phyloP scores from a whole-genome alignment of 1,140 invertebrate genomes.

The Heliconius nattereri region DNA sequence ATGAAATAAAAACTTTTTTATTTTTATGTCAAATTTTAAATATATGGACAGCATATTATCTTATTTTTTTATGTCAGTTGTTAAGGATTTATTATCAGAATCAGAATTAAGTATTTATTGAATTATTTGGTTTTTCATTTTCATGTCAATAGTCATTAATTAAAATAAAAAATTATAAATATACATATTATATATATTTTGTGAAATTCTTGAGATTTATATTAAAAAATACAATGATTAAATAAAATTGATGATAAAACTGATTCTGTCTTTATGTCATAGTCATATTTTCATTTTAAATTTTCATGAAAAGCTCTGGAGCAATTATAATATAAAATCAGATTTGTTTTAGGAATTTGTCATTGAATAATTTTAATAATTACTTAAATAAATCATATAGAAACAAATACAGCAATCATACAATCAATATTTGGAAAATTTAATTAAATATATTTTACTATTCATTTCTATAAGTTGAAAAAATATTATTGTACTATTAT shows the following conservation, averaged over 20 bases:
- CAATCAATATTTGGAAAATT: too few species aligned
- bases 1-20: not conserved
- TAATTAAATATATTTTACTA: too few species aligned
- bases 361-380: too few species aligned
- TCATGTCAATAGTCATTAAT: not conserved
- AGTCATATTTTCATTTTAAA: conserved; percentile 1
- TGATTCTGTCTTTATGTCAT: not conserved
- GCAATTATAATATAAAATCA: not conserved
- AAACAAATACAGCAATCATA: too few species aligned
- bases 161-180: not conserved
- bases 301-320: not conserved
- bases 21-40: conserved; percentile 20
- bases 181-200: too few species aligned
- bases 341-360: conserved; percentile 2
- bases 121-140: not conserved
- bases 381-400: too few species aligned
- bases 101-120: not conserved
- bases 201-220: too few species aligned
- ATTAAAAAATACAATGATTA: not conserved
- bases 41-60: conserved; percentile 15
- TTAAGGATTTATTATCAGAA: not conserved
- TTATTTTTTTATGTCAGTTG: conserved; percentile 8
- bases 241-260: not conserved
- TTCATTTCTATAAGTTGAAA: too few species aligned
- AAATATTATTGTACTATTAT: too few species aligned